A percentile compares a stretch with the other conserved stretches of the same genome.
Evolutionary conservation across 2,113 vertebrate genomes (phyloP).

Genomic region (Ahaetulla prasina): DNA sequence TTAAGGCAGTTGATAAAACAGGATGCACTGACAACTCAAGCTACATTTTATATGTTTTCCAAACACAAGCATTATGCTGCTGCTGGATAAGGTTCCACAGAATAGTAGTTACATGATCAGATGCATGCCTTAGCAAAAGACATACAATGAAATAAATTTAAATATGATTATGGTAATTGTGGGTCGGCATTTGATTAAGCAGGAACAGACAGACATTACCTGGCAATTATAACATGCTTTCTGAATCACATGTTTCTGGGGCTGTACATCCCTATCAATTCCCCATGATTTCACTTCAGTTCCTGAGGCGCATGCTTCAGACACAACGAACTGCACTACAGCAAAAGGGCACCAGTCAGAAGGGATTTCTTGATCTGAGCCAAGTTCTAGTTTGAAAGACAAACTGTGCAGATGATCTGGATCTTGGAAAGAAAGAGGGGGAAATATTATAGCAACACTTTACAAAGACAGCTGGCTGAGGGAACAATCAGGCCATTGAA

Average conservation of each 20-base stretch:
- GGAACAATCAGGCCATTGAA: not conserved
- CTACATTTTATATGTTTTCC: not conserved
- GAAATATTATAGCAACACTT: not conserved
- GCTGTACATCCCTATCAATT: slow-evolving; percentile 85
- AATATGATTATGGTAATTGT: not conserved
- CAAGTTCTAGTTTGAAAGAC: slow-evolving; percentile 91
- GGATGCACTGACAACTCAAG: not conserved
- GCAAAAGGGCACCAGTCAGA: slow-evolving; percentile 89
- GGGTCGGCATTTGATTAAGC: not conserved
- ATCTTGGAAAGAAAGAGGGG: slow-evolving; percentile 64
- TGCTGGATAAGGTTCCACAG: not conserved
- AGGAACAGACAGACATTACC: slow-evolving; percentile 62
- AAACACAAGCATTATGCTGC: not conserved
- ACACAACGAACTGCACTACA: slow-evolving; percentile 83
- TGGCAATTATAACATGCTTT: slow-evolving; percentile 87
- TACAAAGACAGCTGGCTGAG: not conserved
- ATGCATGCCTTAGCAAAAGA: not conserved
- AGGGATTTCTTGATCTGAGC: slow-evolving; percentile 93
- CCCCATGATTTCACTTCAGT: slow-evolving; percentile 85
- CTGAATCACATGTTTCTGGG: slow-evolving; percentile 84
- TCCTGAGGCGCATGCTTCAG: slow-evolving; percentile 78
- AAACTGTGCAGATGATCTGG: slow-evolving; percentile 89
- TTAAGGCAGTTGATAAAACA: not conserved
- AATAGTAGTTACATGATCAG: not conserved
- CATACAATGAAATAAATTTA: not conserved